Percentiles rank a stretch among this genome's conserved stretches.
Conservation (phyloP, 1,140 invertebrate genomes). For the Diorhabda elongata region DNA sequence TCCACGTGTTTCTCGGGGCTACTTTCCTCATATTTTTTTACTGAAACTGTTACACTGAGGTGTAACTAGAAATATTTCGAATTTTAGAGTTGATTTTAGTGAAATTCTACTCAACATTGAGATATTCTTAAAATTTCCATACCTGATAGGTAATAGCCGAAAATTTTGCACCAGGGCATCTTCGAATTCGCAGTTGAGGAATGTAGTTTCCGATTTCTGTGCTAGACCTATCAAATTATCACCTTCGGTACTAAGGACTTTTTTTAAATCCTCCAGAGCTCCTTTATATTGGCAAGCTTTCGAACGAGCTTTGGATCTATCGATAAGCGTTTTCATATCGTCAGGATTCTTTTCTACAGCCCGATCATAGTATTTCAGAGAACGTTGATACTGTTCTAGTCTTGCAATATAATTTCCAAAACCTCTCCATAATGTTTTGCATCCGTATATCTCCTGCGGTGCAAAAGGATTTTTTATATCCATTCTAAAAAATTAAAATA, state of each 20-base stretch:
- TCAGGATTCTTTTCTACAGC: slow-evolving; percentile 48
- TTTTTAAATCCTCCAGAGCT: slow-evolving; percentile 51
- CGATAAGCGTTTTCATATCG: slow-evolving; percentile 50
- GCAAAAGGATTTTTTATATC: too few species aligned
- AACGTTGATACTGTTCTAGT: slow-evolving; percentile 32
- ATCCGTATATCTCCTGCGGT: slow-evolving; percentile 44
- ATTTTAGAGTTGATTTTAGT: too few species aligned
- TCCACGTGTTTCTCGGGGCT: too few species aligned
- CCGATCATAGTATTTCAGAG: slow-evolving; percentile 48
- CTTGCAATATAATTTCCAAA: slow-evolving; percentile 49
- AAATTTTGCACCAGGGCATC: slow-evolving; percentile 52
- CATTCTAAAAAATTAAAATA: too few species aligned
- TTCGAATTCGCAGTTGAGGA: slow-evolving; percentile 55
- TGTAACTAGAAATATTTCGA: too few species aligned
- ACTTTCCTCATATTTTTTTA: too few species aligned
- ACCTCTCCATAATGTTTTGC: slow-evolving; percentile 51
- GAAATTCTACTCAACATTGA: too few species aligned
- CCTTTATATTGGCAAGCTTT: slow-evolving; percentile 51
- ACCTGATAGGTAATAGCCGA: too few species aligned
- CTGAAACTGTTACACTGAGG: too few species aligned
- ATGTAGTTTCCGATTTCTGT: slow-evolving; percentile 51
- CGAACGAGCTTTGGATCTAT: slow-evolving; percentile 49
- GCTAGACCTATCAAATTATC: slow-evolving; percentile 50
- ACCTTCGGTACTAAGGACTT: slow-evolving; percentile 49
- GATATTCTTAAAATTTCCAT: too few species aligned